A percentile compares a stretch with the other conserved stretches of the same genome.
Evolutionary conservation across 2,888 invertebrate genomes (phyloP).

Genomic region (Syritta pipiens): DNA sequence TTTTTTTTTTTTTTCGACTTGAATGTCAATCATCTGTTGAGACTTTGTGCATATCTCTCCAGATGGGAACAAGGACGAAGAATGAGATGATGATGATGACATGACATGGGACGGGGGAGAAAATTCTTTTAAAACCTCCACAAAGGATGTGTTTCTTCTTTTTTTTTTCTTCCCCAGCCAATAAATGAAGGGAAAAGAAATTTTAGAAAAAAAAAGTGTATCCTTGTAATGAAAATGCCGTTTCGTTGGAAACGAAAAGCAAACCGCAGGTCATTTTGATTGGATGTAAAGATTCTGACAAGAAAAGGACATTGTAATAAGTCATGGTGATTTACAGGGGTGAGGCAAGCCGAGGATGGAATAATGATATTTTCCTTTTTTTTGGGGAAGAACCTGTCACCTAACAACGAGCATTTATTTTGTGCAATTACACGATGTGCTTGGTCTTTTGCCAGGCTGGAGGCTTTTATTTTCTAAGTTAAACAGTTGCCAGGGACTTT

Average conservation of each 20-base stretch:
- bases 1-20: not conserved
- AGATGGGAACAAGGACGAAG: constrained; percentile 11
- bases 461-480: not conserved
- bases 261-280: constrained; percentile 13
- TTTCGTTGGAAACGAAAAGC: not conserved
- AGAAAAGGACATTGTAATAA: constrained; percentile 6
- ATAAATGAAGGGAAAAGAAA: not conserved
- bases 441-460: not conserved
- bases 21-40: constrained; percentile 35
- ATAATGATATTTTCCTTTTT: not conserved
- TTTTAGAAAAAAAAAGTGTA: not conserved
- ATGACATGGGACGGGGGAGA: constrained; percentile 7
- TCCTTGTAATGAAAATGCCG: not conserved
- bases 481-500: no score
- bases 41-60: not conserved
- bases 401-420: not conserved
- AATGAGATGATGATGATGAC: not conserved
- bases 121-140: not conserved
- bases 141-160: constrained; percentile 2
- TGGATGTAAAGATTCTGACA: not conserved
- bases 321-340: not conserved
- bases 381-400: not conserved
- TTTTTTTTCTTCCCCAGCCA: not conserved
- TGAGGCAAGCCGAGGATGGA: not conserved
- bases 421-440: not conserved